Conservation (phyloP, 2,113 vertebrate species). For the Corythornis vintsioides region DNA sequence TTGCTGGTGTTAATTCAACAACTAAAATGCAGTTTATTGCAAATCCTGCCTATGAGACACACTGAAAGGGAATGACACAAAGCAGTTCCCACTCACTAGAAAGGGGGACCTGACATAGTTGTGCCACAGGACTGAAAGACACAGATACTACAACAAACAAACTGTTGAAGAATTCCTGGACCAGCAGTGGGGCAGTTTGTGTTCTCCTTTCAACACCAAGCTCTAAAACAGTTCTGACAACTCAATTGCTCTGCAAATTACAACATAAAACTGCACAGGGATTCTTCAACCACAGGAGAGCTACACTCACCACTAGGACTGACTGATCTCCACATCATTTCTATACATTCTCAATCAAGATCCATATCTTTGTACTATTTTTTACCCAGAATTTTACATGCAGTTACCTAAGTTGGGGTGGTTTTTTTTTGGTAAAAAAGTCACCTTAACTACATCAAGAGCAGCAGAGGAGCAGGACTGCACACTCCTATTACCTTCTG, state of each 20-base stretch:
- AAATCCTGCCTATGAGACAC: not conserved
- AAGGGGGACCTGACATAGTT: not conserved
- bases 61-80: not conserved
- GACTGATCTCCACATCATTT: not conserved
- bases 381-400: not conserved
- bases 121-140: not conserved
- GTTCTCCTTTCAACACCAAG: not conserved
- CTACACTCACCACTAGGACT: not conserved
- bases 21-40: not conserved
- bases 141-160: not conserved
- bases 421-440: not conserved
- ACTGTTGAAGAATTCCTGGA: not conserved
- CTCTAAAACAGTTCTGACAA: not conserved
- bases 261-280: too few species aligned
- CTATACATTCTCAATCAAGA: not conserved
- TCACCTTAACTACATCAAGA: not conserved
- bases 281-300: not conserved
- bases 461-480: not conserved
- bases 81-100: not conserved
- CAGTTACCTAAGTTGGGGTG: not conserved
- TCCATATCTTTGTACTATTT: not conserved
- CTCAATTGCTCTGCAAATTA: too few species aligned
- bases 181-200: not conserved
- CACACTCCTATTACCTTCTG: slow-evolving; percentile 63
- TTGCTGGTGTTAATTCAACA: not conserved